These are phyloP conservation scores for Cryptotis parvus DNA, from an alignment of 2,113 vertebrate species.

Conservation along the genomic window DNA sequence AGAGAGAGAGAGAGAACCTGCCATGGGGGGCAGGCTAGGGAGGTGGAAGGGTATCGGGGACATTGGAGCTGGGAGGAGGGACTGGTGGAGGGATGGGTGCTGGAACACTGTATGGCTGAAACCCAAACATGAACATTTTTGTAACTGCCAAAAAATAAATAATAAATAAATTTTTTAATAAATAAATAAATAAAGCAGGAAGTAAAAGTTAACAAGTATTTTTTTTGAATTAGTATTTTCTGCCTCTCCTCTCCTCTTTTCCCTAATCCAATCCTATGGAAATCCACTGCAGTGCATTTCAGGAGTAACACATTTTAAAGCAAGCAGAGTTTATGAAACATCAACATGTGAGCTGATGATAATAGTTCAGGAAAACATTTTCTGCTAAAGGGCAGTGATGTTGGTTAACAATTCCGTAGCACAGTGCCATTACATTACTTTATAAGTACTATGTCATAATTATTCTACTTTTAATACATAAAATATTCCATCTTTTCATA, in stretches of 20 bases:
- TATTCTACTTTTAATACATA: neutral
- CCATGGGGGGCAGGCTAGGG: too few relatives aligned
- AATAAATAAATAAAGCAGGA: conserved; percentile 1
- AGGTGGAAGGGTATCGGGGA: too few relatives aligned
- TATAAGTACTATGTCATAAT: neutral
- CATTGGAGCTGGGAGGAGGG: too few relatives aligned
- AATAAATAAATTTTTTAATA: too few relatives aligned
- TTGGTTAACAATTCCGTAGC: neutral
- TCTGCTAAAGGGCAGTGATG: neutral
- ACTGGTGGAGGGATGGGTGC: too few relatives aligned
- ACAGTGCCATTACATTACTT: neutral
- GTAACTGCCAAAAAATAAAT: too few relatives aligned
- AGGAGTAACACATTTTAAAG: neutral
- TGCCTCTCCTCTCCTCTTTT: neutral
- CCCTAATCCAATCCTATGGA: too few relatives aligned
- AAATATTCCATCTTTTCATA: neutral
- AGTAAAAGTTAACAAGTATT: neutral
- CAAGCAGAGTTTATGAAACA: neutral
- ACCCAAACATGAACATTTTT: too few relatives aligned
- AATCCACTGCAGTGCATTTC: accelerated
- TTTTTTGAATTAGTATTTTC: neutral
- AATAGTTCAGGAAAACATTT: neutral
- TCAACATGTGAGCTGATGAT: neutral
- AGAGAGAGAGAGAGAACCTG: too few relatives aligned
- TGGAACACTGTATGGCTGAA: too few relatives aligned